Base-by-base conservation (phyloP, 1,140 invertebrate species). In the Anadara kagoshimensis region DNA sequence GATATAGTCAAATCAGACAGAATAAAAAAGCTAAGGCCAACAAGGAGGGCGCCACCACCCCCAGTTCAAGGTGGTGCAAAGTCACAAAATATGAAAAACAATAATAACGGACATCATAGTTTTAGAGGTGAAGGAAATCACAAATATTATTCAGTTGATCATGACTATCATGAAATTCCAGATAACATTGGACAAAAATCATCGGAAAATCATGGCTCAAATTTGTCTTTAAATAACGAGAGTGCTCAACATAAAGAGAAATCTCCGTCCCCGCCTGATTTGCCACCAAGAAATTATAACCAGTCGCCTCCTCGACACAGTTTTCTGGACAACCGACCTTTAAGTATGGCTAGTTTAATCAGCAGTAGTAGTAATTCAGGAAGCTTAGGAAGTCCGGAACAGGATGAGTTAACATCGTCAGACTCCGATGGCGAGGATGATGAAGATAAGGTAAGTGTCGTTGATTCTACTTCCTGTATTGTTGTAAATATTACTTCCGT, bases 111-210 rank as follows among this genome's bases (percentile, higher is more conserved):
- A 36, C 51, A 64, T 36, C n/a, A 64, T 64, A 47, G 36, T 26
- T 49, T 64, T 51, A 47, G 51, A n/a, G 44, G 36, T 1, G 24
- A 64, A n/a, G 29, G 51, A 26, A 16, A 44, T 49, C 47, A 47
- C 11, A 49, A 11, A 51, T 1, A n/a, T 5, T 64, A 44, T 5
- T 5, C 41, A 36, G 59, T 41, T 45, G 69, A 71, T 18, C 59
- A 71, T 18, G 59, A 71, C 22, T 82, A 80, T 47, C 78, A 77
- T 59, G 78, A 82, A 73, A 82, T 82, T 49, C 65, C 76, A 8
- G 78, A 80, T n/a, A n/a, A n/a, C n/a, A n/a, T n/a, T n/a, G n/a
- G n/a, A n/a, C n/a, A n/a, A 51, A 57, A 69, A 36, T 41, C 41
- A 16, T 24, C 47, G 24, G 58, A 61, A 29, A 0, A 5, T 11